Percentiles rank a stretch among this genome's conserved stretches.
Evolutionary conservation across 2,888 invertebrate species (phyloP).

Genomic region (Falcaria lacertinaria): DNA sequence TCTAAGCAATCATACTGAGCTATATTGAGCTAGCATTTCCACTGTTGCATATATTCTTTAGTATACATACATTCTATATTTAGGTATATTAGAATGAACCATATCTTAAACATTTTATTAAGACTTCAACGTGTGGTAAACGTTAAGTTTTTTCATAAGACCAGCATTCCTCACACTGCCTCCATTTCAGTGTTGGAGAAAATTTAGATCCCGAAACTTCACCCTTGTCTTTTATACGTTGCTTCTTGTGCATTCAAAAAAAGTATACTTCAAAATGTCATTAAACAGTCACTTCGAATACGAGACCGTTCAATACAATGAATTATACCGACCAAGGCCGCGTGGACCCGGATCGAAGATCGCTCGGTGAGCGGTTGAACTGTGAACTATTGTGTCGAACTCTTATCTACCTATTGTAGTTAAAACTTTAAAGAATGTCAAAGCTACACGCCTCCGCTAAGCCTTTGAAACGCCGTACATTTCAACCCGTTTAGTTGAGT

Average conservation of each 20-base stretch:
- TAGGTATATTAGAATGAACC: too few species aligned
- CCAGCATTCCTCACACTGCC: too few species aligned
- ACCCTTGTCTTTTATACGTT: background rate
- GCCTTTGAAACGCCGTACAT: constrained; percentile 19
- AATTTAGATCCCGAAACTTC: background rate
- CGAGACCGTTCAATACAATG: constrained; percentile 34
- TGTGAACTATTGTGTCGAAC: constrained; percentile 68
- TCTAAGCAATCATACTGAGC: constrained; percentile 38
- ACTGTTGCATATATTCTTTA: too few species aligned
- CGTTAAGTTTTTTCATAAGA: too few species aligned
- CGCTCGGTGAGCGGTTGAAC: constrained; percentile 61
- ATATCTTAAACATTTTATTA: too few species aligned
- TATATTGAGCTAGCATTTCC: too few species aligned
- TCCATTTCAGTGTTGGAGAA: too few species aligned
- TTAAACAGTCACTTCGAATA: constrained; percentile 38
- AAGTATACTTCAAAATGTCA: constrained; percentile 1
- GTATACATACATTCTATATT: too few species aligned
- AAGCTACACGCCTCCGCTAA: constrained; percentile 45
- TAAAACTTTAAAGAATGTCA: constrained; percentile 65
- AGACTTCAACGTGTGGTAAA: too few species aligned
- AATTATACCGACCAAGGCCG: constrained; percentile 68
- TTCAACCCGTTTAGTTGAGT: constrained; percentile 36
- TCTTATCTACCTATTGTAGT: constrained; percentile 30
- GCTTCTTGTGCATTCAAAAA: background rate
- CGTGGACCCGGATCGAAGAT: constrained; percentile 64